Conservation (phyloP, 1,140 invertebrate species). For the Lucilia cuprina region DNA sequence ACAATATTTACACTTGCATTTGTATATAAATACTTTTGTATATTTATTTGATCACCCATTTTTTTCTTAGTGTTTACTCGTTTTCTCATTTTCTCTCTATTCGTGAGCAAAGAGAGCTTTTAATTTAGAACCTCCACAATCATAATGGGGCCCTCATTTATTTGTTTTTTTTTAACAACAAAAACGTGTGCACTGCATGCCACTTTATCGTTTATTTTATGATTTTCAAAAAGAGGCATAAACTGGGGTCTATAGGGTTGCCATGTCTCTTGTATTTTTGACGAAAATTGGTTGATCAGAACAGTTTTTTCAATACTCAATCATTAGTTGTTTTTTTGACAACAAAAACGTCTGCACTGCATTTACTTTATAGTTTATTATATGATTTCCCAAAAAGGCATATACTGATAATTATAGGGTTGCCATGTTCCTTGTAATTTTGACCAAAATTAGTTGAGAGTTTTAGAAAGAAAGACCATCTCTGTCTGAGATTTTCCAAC, state of each 20-base stretch:
- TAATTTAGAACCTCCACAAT: background rate
- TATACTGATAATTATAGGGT: no score
- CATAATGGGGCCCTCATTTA: background rate
- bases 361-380: no score
- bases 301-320: no score
- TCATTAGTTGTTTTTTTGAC: no score
- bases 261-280: background rate
- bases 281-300: no score
- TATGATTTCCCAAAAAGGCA: no score
- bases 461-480: no score
- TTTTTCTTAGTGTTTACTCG: background rate
- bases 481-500: no score
- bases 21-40: background rate
- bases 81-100: background rate
- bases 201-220: background rate
- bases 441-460: no score
- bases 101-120: background rate
- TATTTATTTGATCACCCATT: background rate
- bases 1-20: background rate
- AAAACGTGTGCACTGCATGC: constrained; percentile 1
- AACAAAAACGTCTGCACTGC: no score
- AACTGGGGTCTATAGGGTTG: background rate
- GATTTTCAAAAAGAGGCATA: background rate
- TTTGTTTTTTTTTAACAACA: constrained; percentile 1
- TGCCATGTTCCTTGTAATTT: no score